Base-by-base conservation (phyloP, 2,888 invertebrate species). In the Spatulosminthurus flaviceps region DNA sequence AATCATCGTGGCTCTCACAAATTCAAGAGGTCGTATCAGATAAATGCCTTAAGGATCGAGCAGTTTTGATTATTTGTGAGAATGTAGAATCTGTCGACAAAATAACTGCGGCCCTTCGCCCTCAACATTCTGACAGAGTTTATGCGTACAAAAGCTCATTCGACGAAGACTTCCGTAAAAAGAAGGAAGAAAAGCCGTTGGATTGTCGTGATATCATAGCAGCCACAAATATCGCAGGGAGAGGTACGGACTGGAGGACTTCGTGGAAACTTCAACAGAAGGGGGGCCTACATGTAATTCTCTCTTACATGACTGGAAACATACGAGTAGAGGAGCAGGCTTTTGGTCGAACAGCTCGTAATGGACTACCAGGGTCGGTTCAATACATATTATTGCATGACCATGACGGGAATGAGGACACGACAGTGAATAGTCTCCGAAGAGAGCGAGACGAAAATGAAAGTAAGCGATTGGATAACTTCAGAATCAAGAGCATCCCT, bases 181-280 rank as follows among this genome's bases (percentile, higher is more conserved):
- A 34, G 4, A 34, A 34, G 34, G 34, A 34, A 9, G 9, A 4
- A 9, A 34, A 4, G 9, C 34, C 34, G 34, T 9, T 34, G 34
- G 34, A 34, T 9, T 34, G 5, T 4, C 28, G 67, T 0, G 28
- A 67, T 28, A n/a, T 67, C 16, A 9, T 67, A 5, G 16, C 29
- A 1, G 67, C 67, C 4, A 67, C 67, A 67, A 67, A 67, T 67
- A 67, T 67, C 0, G 67, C 67, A 1, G 67, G 67, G n/a, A 11
- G 67, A 67, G 67, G 67, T 2, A 29, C 67, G 5, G 67, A 67
- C 28, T 67, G 26, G n/a, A 4, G 26, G 16, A 28, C 28, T 1
- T 5, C 26, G 5, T 2, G 5, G 16, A n/a, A 1, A 0, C 1
- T 67, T 5, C 13, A 67, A 19, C 0, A 28, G 4, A 28, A 24